Conservation (phyloP, 1,140 invertebrate genomes). For the Tigriopus japonicus region DNA sequence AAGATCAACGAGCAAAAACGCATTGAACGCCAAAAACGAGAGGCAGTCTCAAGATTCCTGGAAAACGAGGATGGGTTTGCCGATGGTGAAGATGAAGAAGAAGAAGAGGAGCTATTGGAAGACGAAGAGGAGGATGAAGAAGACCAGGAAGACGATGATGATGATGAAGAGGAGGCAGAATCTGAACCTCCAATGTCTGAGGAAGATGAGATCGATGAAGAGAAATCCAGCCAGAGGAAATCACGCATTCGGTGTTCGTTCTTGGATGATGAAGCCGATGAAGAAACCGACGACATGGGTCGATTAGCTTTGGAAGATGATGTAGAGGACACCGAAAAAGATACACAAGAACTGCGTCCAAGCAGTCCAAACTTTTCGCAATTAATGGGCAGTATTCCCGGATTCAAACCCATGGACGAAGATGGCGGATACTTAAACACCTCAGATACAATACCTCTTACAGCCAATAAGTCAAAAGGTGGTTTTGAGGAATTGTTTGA, state of each 20-base stretch:
- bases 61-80: no score
- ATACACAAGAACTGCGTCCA: slow-evolving; percentile 22
- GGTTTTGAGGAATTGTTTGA: slow-evolving; percentile 12
- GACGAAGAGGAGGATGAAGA: slow-evolving; percentile 11
- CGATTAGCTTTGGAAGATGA: slow-evolving; percentile 10
- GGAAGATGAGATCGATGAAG: slow-evolving; percentile 23
- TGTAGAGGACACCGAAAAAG: slow-evolving; percentile 18
- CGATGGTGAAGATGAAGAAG: slow-evolving; percentile 18
- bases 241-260: not conserved
- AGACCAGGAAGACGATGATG: slow-evolving; percentile 26
- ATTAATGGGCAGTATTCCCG: slow-evolving; percentile 19
- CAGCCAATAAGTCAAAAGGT: slow-evolving; percentile 13
- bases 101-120: slow-evolving; percentile 16
- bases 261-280: slow-evolving; percentile 20
- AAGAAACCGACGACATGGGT: slow-evolving; percentile 24
- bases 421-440: slow-evolving; percentile 17
- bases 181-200: slow-evolving; percentile 21
- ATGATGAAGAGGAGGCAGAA: slow-evolving; percentile 21
- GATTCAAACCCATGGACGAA: slow-evolving; percentile 16
- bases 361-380: slow-evolving; percentile 1
- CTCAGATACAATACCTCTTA: slow-evolving; percentile 20
- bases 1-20: slow-evolving; percentile 16
- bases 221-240: not conserved
- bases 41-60: not conserved
- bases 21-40: slow-evolving; percentile 12